Conservation (phyloP, 2,113 vertebrate species). For the Gobio gobio region DNA sequence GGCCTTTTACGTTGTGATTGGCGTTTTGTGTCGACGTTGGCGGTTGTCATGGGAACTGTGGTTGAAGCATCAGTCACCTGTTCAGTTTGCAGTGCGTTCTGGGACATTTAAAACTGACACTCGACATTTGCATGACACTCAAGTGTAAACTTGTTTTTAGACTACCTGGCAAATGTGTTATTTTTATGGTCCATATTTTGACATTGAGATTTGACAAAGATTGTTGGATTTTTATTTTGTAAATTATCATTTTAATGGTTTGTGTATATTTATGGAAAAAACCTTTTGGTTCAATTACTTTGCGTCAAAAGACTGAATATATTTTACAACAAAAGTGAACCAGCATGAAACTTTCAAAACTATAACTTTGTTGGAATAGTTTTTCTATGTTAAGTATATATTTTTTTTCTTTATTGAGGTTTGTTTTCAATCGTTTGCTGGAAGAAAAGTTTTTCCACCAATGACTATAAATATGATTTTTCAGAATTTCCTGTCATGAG, state of each 20-base stretch:
- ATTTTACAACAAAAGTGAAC: not conserved
- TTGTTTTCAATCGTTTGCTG: not conserved
- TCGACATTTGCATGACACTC: constrained; percentile 24
- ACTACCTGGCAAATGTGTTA: constrained; percentile 2
- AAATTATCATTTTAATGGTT: not conserved
- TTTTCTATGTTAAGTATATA: not conserved
- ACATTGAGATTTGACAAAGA: not conserved
- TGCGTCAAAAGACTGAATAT: not conserved
- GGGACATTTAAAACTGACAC: not conserved
- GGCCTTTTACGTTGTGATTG: not conserved
- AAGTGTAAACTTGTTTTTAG: not conserved
- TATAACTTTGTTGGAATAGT: not conserved
- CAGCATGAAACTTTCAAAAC: not conserved
- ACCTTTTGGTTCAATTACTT: not conserved
- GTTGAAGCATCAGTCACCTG: not conserved
- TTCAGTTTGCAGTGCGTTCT: constrained; percentile 40
- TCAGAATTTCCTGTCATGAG: not conserved
- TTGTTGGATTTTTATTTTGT: not conserved
- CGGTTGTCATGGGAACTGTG: not conserved
- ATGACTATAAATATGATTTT: constrained; percentile 26
- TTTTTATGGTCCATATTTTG: constrained; percentile 15
- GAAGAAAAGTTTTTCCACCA: constrained; percentile 30
- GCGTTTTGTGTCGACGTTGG: not conserved
- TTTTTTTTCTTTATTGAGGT: not conserved
- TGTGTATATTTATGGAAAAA: not conserved